Evolutionary conservation across 2,113 vertebrate species (phyloP), one percentile per base, ranked within the genome.

Genomic region (Colinus virginianus): DNA sequence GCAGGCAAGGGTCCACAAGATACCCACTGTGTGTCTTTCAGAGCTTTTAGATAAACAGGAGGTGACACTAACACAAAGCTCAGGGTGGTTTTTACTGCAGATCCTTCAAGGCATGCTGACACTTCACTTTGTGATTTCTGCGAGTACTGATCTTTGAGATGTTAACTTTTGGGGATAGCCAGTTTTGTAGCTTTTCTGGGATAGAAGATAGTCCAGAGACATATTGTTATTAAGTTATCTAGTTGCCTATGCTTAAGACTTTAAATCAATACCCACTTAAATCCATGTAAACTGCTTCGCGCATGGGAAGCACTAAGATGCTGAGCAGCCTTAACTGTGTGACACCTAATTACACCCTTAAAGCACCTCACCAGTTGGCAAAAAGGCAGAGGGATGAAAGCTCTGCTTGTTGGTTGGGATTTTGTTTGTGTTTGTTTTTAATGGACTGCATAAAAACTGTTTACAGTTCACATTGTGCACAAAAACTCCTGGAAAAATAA

Each of bases 341-440:
- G 32, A 48, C 51, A 53, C 21, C 55, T 36, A 59, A 11, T 0
- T 58, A 25, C 9, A 76, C 38, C 34, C 25, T 74, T 48, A 13
- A 22, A 76, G 32, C 14, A 4, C 26, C 78, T 77, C 45, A n/a
- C 23, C 78, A 68, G 23, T 23, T 38, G 45, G 43, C 30, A 82
- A 84, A 84, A 43, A 84, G 32, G n/a, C 20, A 87, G 59, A 87
- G 66, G 59, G 45, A 67, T 77, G 38, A 87, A 89, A 92, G 30
- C 15, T 51, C 43, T 51, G 40, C 40, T 40, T 40, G 8, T 32
- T 30, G 51, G 68, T 42, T 13, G 76, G 40, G 40, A 40, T 40
- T 30, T 67, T 13, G 49, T 53, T 53, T 28, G 26, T 53, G 26
- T 68, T 22, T 22, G 42, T 83, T 64, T 48, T n/a, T 25, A 16